Percentiles rank a stretch among this genome's conserved stretches.
phyloP scores from a whole-genome alignment of 1,140 invertebrate species.

The Episyrphus balteatus region DNA sequence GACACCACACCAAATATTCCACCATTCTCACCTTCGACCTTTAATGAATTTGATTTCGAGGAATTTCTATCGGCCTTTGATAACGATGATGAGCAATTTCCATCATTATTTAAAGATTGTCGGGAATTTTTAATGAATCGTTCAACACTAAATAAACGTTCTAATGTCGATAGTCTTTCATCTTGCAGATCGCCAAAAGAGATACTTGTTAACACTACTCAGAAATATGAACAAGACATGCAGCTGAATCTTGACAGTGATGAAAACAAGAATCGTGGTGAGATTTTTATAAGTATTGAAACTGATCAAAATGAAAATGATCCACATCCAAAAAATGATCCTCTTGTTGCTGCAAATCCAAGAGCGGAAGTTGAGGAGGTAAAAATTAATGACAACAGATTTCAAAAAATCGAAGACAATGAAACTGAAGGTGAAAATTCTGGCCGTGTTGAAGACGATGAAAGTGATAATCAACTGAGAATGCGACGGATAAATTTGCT shows the following conservation, averaged over 20 bases:
- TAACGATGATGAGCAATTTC: constrained; percentile 37
- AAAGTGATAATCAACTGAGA: no score
- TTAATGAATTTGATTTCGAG: constrained; percentile 40
- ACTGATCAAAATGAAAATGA: constrained; percentile 31
- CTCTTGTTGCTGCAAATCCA: constrained; percentile 21
- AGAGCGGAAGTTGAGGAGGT: constrained; percentile 24
- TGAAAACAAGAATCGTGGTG: constrained; percentile 21
- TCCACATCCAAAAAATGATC: constrained; percentile 20
- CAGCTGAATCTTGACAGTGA: constrained; percentile 6
- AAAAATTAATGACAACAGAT: constrained; percentile 29
- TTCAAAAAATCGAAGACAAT: constrained; percentile 31
- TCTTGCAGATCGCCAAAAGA: constrained; percentile 1
- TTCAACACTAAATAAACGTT: constrained; percentile 26
- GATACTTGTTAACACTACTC: constrained; percentile 1
- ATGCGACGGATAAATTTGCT: no score
- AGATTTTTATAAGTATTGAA: constrained; percentile 35
- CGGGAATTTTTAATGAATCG: constrained; percentile 33
- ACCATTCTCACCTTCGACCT: constrained; percentile 15
- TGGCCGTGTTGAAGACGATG: no score
- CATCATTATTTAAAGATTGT: constrained; percentile 35
- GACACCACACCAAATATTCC: constrained; percentile 14
- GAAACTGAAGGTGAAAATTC: constrained; percentile 4
- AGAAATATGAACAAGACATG: not conserved
- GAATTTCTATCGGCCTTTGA: constrained; percentile 43
- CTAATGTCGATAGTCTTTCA: constrained; percentile 3